These are phyloP conservation scores for Conus canariensis DNA, from an alignment of 2,888 invertebrate genomes.

Conservation along the genomic window DNA sequence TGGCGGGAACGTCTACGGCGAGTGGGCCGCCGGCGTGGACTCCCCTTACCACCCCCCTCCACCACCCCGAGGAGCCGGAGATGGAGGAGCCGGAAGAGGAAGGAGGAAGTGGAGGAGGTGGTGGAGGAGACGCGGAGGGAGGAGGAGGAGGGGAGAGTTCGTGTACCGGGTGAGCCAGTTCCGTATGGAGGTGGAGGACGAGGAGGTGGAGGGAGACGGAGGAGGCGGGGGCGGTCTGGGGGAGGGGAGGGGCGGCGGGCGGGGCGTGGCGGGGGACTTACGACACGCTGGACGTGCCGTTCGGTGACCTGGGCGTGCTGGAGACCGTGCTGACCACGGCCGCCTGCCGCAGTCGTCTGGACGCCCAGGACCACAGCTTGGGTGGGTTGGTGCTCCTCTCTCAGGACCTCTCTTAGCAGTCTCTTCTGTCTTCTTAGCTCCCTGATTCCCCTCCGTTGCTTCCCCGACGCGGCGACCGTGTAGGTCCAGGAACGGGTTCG, in stretches of 20 bases:
- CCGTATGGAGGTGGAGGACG: background rate
- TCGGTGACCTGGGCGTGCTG: slow-evolving; percentile 28
- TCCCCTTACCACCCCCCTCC: no score
- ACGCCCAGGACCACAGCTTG: background rate
- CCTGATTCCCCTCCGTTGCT: background rate
- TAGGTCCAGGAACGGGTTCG: no score
- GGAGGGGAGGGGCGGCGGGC: background rate
- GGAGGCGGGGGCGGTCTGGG: background rate
- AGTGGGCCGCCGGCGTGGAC: background rate
- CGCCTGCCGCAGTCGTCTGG: background rate
- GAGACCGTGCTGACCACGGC: slow-evolving; percentile 8
- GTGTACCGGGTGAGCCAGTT: background rate
- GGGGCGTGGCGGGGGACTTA: background rate
- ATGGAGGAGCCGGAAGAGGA: background rate
- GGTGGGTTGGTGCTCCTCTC: slow-evolving; percentile 4
- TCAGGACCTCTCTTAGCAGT: background rate
- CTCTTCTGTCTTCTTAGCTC: background rate
- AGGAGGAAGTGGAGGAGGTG: background rate
- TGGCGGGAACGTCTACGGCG: background rate
- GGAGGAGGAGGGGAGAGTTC: background rate
- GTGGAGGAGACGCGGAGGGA: background rate
- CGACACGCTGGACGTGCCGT: slow-evolving; percentile 14
- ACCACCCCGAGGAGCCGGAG: background rate
- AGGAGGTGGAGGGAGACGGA: background rate
- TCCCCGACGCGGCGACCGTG: no score